These are phyloP conservation scores for Penaeus vannamei DNA, from an alignment of 1,140 invertebrate genomes.

Conservation along the genomic window DNA sequence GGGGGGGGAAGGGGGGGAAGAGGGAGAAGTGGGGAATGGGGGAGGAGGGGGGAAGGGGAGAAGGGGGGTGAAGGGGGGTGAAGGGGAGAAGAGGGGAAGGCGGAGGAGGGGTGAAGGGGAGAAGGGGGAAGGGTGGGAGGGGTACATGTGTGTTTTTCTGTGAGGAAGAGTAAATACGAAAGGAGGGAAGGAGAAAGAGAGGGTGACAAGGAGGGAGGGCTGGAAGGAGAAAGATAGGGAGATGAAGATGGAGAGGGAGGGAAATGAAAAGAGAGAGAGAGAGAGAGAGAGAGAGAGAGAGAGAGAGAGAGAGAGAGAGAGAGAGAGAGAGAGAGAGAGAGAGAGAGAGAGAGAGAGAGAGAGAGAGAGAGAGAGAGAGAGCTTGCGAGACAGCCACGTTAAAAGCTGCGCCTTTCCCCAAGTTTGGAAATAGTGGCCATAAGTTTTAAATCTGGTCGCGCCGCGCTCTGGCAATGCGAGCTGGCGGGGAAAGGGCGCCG, in stretches of 20 bases:
- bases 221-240: background rate
- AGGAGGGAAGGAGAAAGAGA: background rate
- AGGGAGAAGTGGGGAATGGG: background rate
- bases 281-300: background rate
- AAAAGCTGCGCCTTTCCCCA: too few relatives aligned
- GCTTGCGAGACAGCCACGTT: too few relatives aligned
- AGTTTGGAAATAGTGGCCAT: too few relatives aligned
- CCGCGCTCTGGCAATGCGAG: too few relatives aligned
- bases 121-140: background rate
- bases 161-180: background rate
- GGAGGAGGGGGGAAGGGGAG: background rate
- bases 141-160: background rate
- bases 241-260: background rate
- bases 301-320: slow-evolving; percentile 30
- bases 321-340: slow-evolving; percentile 13
- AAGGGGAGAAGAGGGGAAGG: background rate
- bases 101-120: background rate
- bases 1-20: background rate
- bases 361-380: too few relatives aligned
- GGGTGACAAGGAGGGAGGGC: background rate
- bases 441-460: too few relatives aligned
- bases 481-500: too few relatives aligned
- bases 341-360: background rate
- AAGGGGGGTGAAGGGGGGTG: background rate
- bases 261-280: background rate